A percentile compares a stretch with the other conserved stretches of the same genome.
Evolutionary conservation across 64 coral and sea anemone genomes (phyloP).

Genomic region (Trachythela sp.): DNA sequence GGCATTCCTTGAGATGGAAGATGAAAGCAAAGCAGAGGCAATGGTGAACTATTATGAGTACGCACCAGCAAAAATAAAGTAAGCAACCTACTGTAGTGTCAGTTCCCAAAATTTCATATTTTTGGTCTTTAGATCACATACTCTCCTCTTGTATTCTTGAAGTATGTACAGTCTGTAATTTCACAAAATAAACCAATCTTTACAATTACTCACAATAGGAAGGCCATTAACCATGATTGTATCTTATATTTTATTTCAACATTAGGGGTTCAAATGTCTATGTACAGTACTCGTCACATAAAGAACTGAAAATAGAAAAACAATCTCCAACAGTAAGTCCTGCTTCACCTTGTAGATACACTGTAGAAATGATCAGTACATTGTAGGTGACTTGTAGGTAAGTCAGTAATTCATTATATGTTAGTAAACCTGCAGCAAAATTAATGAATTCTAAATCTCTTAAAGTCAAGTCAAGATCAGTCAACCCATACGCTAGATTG

Average conservation of each 20-base stretch:
- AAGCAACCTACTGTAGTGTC: background rate
- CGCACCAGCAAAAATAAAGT: background rate
- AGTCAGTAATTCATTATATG: too few relatives aligned
- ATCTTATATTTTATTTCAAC: background rate
- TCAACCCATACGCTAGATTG: too few relatives aligned
- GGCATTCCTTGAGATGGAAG: conserved; percentile 29
- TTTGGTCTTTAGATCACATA: background rate
- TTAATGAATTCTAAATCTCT: too few relatives aligned
- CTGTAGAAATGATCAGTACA: background rate
- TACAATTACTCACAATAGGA: too few relatives aligned
- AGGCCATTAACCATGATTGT: background rate
- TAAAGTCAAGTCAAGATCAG: too few relatives aligned
- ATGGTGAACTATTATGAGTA: background rate
- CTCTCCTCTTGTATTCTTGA: too few relatives aligned
- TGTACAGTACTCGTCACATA: background rate
- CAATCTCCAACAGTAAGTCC: conserved; percentile 1
- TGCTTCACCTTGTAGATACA: background rate
- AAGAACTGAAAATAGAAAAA: conserved; percentile 7
- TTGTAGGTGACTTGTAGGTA: too few relatives aligned
- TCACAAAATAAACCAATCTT: too few relatives aligned
- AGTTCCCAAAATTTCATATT: background rate
- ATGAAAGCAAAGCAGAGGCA: background rate
- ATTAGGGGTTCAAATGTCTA: conserved; percentile 5
- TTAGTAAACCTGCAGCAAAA: too few relatives aligned
- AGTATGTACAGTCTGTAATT: too few relatives aligned